A percentile compares a stretch with the other conserved stretches of the same genome.
These are phyloP conservation scores for Fundulus diaphanus DNA, from an alignment of 2,797 vertebrate species.

Conservation along the genomic window DNA sequence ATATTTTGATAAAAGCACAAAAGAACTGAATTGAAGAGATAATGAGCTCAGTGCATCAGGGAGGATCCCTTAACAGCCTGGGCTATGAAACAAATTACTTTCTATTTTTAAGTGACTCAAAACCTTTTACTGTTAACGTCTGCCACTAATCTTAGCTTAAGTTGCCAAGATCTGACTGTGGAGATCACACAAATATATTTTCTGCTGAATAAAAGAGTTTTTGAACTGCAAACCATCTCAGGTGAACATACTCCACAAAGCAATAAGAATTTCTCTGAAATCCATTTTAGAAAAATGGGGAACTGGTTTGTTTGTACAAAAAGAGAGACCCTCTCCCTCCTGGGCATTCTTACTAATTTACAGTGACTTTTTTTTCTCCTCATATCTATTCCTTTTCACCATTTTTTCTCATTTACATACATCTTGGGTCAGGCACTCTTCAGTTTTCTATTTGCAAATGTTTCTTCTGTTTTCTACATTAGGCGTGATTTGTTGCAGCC, in stretches of 20 bases:
- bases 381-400: background rate
- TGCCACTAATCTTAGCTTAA: background rate
- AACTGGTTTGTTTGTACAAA: background rate
- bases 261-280: background rate
- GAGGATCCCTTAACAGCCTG: constrained; percentile 1
- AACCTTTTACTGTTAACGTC: background rate
- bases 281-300: background rate
- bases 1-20: background rate
- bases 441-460: constrained; percentile 8
- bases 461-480: constrained; percentile 26
- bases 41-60: background rate
- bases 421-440: constrained; percentile 13
- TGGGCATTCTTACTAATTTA: constrained; percentile 38
- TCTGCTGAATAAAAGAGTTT: background rate
- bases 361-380: background rate
- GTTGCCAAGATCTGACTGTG: background rate
- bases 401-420: constrained; percentile 3
- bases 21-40: background rate
- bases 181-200: background rate
- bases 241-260: background rate
- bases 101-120: background rate
- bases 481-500: constrained; percentile 21
- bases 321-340: constrained; percentile 12
- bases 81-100: background rate
- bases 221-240: background rate